Percentiles rank a stretch among this genome's conserved stretches.
phyloP scores from a whole-genome alignment of 2,797 vertebrate species.

The Sylvia borin region DNA sequence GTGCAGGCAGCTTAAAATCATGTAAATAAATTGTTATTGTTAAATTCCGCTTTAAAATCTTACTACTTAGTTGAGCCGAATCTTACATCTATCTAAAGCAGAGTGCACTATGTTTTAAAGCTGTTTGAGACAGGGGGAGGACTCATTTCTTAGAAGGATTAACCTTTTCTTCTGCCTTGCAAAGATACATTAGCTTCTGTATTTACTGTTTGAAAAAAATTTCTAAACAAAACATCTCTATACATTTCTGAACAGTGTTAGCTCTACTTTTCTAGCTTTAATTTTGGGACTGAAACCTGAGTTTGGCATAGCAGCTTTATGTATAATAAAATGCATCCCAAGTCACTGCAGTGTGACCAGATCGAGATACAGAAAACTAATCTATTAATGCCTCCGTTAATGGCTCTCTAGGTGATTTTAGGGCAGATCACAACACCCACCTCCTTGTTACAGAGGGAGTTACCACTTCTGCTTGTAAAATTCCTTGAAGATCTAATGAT shows the following conservation, averaged over 20 bases:
- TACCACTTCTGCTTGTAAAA: neutral
- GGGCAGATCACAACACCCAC: neutral
- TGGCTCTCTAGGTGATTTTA: neutral
- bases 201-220: neutral
- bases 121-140: rapidly evolving
- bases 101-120: neutral
- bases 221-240: neutral
- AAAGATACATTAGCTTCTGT: neutral
- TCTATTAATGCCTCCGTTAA: neutral
- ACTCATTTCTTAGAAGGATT: neutral
- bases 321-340: neutral
- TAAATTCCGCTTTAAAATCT: neutral
- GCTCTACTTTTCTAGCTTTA: neutral
- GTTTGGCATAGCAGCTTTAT: neutral
- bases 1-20: neutral
- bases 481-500: neutral
- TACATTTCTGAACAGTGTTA: neutral
- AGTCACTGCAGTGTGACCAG: neutral
- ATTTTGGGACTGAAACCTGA: neutral
- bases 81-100: neutral
- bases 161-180: neutral
- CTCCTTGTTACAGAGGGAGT: neutral
- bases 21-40: neutral
- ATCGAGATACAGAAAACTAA: neutral
- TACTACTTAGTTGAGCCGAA: neutral